Evolutionary conservation across 2,797 vertebrate species (phyloP), one percentile per base, ranked within the genome.

Genomic region (Dendrocincla fuliginosa): DNA sequence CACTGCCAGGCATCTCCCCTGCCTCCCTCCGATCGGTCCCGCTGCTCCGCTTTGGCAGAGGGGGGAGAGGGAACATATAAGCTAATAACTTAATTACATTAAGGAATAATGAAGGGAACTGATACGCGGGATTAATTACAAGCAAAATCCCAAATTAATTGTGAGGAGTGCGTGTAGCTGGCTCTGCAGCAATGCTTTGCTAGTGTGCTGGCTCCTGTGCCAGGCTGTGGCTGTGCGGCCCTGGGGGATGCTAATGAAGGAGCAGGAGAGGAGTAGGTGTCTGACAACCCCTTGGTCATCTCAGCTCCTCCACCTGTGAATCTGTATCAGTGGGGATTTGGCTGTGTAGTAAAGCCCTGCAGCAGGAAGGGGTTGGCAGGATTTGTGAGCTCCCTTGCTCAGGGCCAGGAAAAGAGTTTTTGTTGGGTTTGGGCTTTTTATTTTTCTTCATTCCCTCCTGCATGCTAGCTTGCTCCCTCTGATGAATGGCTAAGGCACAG

Each of bases 11-110:
- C 47, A 23, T 53, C 55, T 73, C 59, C 74, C 37, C 33, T 49
- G 50, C 49, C 20, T 88, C 35, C 44, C 44, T 59, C 60, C 59
- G 61, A 61, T 69, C 42, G 6, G 2, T 55, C 88, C 61, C 30
- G 39, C 63, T 70, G 49, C 76, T 63, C 64, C 63, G 42, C 87
- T 87, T 91, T 82, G 35, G 12, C 1, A 2, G 13, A 4, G n/a
- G 37, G 11, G 4, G 22, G 24, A 3, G 24, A 3, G 20, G 3
- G 2, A 47, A 53, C 18, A 6, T 55, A 46, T 19, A 77, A 90
- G 85, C 59, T 79, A 94, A 84, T 93, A 86, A 69, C 63, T 91
- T 96, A 96, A 96, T 96, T 96, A 85, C 77, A 81, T 89, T 95
- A 84, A 96, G 69, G 87, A 95, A 92, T 96, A 95, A 96, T 78